Evolutionary conservation across 2,113 vertebrate genomes (phyloP).

Genomic region (Crotalus helleri): DNA sequence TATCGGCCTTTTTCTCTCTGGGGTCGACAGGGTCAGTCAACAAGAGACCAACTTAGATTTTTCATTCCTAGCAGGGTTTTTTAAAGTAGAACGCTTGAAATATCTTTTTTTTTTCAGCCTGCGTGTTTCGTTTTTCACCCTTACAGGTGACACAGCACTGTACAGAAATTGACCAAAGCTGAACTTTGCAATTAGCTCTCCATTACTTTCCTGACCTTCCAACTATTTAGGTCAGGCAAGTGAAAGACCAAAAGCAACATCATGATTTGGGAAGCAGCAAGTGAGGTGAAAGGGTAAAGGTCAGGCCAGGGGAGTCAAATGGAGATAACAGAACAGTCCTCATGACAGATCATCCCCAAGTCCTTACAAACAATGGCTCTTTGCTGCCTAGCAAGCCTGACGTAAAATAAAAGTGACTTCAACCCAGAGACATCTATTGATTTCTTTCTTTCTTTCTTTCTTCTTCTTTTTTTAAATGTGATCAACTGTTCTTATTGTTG

Average conservation of each 20-base stretch:
- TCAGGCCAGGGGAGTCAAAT: conserved; percentile 24
- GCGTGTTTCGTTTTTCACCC: not conserved
- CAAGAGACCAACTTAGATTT: not conserved
- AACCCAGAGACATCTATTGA: not conserved
- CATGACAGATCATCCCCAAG: not conserved
- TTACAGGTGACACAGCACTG: not conserved
- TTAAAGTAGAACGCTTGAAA: not conserved
- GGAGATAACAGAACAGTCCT: conserved; percentile 13
- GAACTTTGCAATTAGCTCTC: conserved; percentile 5
- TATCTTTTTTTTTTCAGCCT: not conserved
- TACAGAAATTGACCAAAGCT: not conserved
- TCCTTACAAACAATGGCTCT: not conserved
- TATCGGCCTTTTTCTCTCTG: not conserved
- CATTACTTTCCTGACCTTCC: not conserved
- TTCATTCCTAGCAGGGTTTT: not conserved
- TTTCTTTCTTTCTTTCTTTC: not conserved
- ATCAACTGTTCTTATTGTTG: not conserved
- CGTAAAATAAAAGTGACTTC: not conserved
- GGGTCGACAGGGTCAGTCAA: not conserved
- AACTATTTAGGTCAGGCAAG: not conserved
- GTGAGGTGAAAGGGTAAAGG: conserved; percentile 20
- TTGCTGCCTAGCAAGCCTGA: not conserved
- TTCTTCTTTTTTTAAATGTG: not conserved
- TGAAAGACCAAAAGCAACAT: not conserved
- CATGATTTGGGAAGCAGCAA: not conserved